These are phyloP conservation scores for Palaemon carinicauda DNA, from an alignment of 1,140 invertebrate species.

Conservation along the genomic window DNA sequence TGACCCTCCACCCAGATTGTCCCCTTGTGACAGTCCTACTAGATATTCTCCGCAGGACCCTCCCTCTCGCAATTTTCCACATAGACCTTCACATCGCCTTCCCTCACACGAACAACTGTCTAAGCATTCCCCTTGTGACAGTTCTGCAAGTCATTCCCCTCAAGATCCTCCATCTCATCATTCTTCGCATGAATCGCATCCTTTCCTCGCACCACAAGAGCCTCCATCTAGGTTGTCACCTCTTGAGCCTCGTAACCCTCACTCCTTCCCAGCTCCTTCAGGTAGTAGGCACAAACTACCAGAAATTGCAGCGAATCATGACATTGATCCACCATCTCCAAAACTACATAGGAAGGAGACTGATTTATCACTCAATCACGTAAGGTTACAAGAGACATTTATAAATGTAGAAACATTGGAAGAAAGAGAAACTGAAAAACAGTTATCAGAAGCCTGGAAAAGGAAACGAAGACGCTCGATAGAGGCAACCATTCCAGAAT, in stretches of 20 bases:
- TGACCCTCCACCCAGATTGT: not conserved
- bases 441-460: slow-evolving; percentile 38
- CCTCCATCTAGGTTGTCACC: not conserved
- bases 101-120: not conserved
- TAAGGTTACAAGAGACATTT: slow-evolving; percentile 21
- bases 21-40: not conserved
- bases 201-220: not conserved
- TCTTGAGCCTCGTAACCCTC: not conserved
- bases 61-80: not conserved
- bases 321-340: not conserved
- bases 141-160: not conserved
- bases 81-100: not conserved
- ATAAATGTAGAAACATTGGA: slow-evolving; percentile 41
- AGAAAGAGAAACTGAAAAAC: slow-evolving; percentile 19
- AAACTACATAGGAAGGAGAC: not conserved
- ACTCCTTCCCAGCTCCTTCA: not conserved
- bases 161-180: slow-evolving; percentile 6
- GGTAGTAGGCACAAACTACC: not conserved
- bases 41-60: not conserved
- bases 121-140: not conserved
- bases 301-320: not conserved
- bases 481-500: slow-evolving; percentile 4
- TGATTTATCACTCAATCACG: slow-evolving; percentile 7
- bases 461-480: slow-evolving; percentile 34
- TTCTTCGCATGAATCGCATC: not conserved